Percentiles rank a stretch among this genome's conserved stretches.
Evolutionary conservation across 2,113 vertebrate genomes (phyloP).

Genomic region (Tachuris rubrigastra): DNA sequence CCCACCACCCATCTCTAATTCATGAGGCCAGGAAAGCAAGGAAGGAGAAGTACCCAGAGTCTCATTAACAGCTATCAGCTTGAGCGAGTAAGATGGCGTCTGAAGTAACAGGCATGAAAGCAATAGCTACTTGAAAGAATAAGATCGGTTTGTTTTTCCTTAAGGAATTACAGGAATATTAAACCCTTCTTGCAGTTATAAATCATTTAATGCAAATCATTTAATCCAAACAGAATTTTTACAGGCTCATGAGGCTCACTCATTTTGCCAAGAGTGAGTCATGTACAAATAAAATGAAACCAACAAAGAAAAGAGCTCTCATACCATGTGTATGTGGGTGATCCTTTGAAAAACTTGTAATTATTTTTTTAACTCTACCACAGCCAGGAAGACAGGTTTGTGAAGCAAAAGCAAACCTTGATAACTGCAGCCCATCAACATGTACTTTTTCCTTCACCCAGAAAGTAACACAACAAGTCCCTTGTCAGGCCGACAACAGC

Average conservation of each 20-base stretch:
- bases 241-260: constrained; percentile 66
- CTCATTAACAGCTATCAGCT: background rate
- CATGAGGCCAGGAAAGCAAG: background rate
- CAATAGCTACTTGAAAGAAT: constrained; percentile 47
- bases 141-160: constrained; percentile 60
- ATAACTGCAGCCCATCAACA: background rate
- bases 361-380: constrained; percentile 59
- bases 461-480: background rate
- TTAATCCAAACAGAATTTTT: constrained; percentile 61
- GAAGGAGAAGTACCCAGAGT: background rate
- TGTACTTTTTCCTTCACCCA: background rate
- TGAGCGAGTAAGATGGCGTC: constrained; percentile 19
- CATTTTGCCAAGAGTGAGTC: constrained; percentile 72
- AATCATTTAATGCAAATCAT: constrained; percentile 65
- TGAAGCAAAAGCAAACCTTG: background rate
- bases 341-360: constrained; percentile 61
- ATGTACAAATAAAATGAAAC: constrained; percentile 71
- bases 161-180: constrained; percentile 59
- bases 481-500: background rate
- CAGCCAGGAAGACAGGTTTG: constrained; percentile 39
- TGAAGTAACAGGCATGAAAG: constrained; percentile 22
- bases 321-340: constrained; percentile 65
- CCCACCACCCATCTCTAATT: background rate
- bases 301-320: constrained; percentile 62
- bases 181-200: constrained; percentile 53